These are phyloP conservation scores for Temnothorax curvispinosus DNA, from an alignment of 1,140 invertebrate species.

Conservation along the genomic window DNA sequence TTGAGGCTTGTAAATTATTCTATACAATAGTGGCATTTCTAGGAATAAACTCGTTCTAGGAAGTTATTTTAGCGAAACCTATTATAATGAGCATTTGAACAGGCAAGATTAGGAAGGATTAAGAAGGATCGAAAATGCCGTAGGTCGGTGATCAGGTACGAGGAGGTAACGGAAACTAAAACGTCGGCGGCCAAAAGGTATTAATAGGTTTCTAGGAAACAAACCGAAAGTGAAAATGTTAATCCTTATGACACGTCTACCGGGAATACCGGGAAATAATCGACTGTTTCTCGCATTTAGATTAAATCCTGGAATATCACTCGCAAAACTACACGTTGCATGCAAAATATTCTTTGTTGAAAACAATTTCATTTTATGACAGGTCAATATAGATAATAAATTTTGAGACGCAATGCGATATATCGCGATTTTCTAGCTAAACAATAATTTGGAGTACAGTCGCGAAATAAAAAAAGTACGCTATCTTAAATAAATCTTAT, in stretches of 20 bases:
- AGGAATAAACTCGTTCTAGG: conserved; percentile 1
- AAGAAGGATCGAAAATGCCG: conserved; percentile 26
- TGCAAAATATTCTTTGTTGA: neutral
- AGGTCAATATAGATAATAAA: neutral
- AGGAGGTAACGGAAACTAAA: neutral
- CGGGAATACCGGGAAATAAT: neutral
- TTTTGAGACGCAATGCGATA: neutral
- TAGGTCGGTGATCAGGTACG: neutral
- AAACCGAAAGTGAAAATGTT: conserved; percentile 40
- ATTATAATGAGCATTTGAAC: neutral
- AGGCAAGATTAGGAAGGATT: neutral
- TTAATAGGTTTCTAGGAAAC: conserved; percentile 55
- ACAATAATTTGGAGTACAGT: neutral
- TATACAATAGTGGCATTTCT: neutral
- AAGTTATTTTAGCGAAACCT: conserved; percentile 34
- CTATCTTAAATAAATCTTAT: neutral
- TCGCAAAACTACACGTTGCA: neutral
- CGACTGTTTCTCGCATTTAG: neutral
- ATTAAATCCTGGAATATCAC: neutral
- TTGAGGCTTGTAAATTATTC: neutral
- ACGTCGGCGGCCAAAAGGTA: neutral
- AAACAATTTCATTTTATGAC: conserved; percentile 3
- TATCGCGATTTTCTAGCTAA: neutral
- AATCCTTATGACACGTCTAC: conserved; percentile 12
- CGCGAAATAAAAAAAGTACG: neutral